These are phyloP conservation scores for Ficedula albicollis DNA, from an alignment of 2,797 vertebrate genomes.

Conservation along the genomic window DNA sequence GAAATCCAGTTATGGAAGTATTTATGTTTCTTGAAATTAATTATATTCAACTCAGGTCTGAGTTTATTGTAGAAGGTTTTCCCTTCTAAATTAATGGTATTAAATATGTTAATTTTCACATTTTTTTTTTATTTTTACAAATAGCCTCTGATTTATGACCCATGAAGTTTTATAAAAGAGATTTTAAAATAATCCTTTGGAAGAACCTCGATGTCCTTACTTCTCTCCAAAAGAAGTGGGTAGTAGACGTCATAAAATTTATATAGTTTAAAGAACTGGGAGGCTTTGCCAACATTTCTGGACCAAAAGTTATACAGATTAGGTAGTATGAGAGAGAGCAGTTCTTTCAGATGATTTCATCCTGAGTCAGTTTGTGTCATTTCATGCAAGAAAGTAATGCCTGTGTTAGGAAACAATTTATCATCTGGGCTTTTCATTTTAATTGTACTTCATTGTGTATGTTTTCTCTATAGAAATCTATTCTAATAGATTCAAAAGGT, in stretches of 20 bases:
- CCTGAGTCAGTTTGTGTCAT: not conserved
- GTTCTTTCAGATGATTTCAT: not conserved
- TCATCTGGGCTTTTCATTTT: not conserved
- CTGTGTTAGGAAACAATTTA: not conserved
- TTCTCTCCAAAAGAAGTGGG: not conserved
- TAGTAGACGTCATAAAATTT: not conserved
- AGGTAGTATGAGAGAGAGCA: not conserved
- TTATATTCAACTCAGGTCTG: not conserved
- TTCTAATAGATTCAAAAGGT: not conserved
- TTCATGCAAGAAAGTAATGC: not conserved
- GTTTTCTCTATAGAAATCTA: not conserved
- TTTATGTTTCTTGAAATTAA: not conserved
- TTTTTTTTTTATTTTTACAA: not conserved
- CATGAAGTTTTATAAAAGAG: not conserved
- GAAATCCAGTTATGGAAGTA: not conserved
- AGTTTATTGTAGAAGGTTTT: not conserved
- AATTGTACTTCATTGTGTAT: not conserved
- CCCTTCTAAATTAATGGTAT: not conserved
- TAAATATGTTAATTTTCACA: not conserved
- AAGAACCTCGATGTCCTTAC: not conserved
- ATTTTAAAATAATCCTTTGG: not conserved
- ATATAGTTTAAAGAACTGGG: not conserved
- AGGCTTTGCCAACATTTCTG: not conserved
- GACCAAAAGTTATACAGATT: not conserved
- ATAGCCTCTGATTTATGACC: not conserved